phyloP scores from a whole-genome alignment of 2,797 vertebrate species.

The Chelon labrosus region DNA sequence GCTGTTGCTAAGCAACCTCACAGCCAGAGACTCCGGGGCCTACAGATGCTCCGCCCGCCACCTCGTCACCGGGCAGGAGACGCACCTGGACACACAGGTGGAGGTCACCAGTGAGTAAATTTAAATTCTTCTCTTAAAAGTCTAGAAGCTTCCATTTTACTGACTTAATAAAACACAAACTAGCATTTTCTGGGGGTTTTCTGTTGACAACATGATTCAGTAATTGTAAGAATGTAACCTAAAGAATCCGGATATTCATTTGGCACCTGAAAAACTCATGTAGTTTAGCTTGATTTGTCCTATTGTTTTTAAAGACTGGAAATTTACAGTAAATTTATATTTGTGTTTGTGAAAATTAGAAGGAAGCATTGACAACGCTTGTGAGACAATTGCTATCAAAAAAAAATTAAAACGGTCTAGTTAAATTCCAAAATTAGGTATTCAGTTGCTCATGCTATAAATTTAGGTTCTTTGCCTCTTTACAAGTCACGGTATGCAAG shows the following conservation, averaged over 20 bases:
- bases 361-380: no score
- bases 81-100: slow-evolving; percentile 89
- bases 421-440: no score
- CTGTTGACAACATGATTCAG: neutral
- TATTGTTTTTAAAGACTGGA: no score
- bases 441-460: neutral
- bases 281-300: no score
- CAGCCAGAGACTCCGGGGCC: slow-evolving; percentile 87
- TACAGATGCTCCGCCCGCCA: slow-evolving; percentile 92
- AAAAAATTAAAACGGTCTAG: no score
- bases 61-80: slow-evolving; percentile 86
- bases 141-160: neutral
- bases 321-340: neutral
- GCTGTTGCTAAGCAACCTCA: slow-evolving; percentile 89
- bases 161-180: neutral
- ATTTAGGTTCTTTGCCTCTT: neutral
- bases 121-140: neutral
- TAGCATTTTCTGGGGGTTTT: neutral
- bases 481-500: neutral
- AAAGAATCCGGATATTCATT: neutral
- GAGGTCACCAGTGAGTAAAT: slow-evolving; percentile 90
- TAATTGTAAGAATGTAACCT: no score
- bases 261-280: neutral
- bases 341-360: neutral
- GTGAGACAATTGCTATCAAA: no score